Conservation (phyloP, 1,140 invertebrate species). For the Melipona quadrifasciata region DNA sequence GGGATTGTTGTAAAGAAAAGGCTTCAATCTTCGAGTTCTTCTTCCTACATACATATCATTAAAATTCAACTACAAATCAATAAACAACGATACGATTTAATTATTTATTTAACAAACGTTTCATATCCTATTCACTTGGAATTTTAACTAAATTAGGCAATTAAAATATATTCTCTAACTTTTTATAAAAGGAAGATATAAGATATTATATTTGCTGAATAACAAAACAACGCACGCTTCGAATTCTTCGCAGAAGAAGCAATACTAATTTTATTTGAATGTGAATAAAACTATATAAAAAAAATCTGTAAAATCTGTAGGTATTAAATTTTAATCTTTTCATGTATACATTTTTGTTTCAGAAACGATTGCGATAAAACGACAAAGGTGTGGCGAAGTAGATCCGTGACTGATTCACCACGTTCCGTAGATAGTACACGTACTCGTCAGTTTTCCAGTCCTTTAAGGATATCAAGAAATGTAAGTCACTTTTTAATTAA, state of each 20-base stretch:
- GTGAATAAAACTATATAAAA: background rate
- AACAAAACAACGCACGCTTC: background rate
- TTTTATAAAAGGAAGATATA: too few species aligned
- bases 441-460: slow-evolving; percentile 77
- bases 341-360: slow-evolving; percentile 43
- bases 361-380: slow-evolving; percentile 76
- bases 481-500: slow-evolving; percentile 66
- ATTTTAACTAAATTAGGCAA: too few species aligned
- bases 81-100: too few species aligned
- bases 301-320: background rate
- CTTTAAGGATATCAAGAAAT: slow-evolving; percentile 78
- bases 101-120: too few species aligned
- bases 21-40: too few species aligned
- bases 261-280: background rate
- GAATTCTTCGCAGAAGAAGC: background rate
- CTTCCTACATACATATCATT: too few species aligned
- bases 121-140: too few species aligned
- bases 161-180: too few species aligned
- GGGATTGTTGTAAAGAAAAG: too few species aligned
- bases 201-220: too few species aligned
- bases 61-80: too few species aligned
- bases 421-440: slow-evolving; percentile 75
- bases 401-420: slow-evolving; percentile 79
- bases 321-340: background rate
- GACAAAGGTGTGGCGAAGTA: slow-evolving; percentile 74